phyloP scores from a whole-genome alignment of 2,113 vertebrate species.

The Engystomops pustulosus region DNA sequence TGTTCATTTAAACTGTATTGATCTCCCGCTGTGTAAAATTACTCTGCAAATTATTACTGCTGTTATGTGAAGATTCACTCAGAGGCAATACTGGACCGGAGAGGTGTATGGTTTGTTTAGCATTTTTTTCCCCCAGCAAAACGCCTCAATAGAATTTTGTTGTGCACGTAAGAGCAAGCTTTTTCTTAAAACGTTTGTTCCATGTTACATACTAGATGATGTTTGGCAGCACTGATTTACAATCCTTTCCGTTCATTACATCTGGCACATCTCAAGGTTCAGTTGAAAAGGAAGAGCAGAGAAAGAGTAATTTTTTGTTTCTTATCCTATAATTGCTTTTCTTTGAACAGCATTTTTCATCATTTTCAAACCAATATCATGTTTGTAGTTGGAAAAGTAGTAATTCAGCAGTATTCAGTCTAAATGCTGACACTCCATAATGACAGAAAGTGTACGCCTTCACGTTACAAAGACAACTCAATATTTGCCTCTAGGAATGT shows the following conservation, averaged over 20 bases:
- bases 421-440: background rate
- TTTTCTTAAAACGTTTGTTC: background rate
- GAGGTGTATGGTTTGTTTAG: background rate
- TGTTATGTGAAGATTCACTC: conserved; percentile 7
- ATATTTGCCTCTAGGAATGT: background rate
- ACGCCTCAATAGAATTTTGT: background rate
- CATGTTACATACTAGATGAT: background rate
- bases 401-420: background rate
- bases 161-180: background rate
- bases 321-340: conserved; percentile 23
- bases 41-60: conserved; percentile 15
- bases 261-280: background rate
- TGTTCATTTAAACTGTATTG: conserved; percentile 14
- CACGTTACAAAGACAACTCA: background rate
- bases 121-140: background rate
- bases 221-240: background rate
- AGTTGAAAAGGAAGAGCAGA: background rate
- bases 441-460: background rate
- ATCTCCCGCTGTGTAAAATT: conserved; percentile 19
- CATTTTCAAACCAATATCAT: background rate
- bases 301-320: background rate
- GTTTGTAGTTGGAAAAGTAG: conserved; percentile 9
- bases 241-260: background rate
- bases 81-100: background rate
- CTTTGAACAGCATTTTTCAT: conserved; percentile 21